Evolutionary conservation across 2,888 invertebrate species (phyloP), one percentile per base, ranked within the genome.

Genomic region (Strigamia transsilvanica): DNA sequence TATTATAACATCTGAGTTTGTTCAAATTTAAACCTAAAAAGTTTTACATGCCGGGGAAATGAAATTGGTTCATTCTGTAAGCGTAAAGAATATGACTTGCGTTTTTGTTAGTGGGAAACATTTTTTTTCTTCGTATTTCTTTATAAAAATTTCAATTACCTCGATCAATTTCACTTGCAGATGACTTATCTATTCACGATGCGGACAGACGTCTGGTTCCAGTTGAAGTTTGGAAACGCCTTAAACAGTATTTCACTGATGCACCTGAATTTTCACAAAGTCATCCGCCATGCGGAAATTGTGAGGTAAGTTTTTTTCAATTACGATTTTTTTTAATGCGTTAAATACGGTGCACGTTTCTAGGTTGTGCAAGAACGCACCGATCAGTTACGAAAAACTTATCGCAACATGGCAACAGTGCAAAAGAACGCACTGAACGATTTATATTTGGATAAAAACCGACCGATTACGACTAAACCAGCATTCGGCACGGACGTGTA

Each of bases 141-240:
- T 27, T 73, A 73, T 15, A 73, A 32, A 51, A 32, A 15, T 73
- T 73, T 27, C 73, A 73, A 73, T 73, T 56, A 56, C 56, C 18
- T n/a, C 56, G 56, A 56, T 56, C 56, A 56, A 56, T 56, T 56
- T 56, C 56, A 56, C 56, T 81, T 85, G 38, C 84, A 89, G 89
- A 87, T 46, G 86, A 87, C 32, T 85, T 90, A 41, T 85, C 85
- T 79, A 86, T 87, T 5, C 88, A 89, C 82, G 86, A 86, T 79
- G 85, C 85, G 21, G 85, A 86, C 81, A 87, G 90, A 80, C 89
- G 89, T 85, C 85, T 90, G 38, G 89, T 91, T 10, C 89, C 90
- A 0, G 85, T 86, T 7, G 87, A 87, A 83, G 90, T 89, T 2
- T 91, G 91, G 91, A 83, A 85, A 34, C 89, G 90, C 83, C 85